Evolutionary conservation across 2,888 invertebrate species (phyloP).

Genomic region (Drosophila parthenogenetica): DNA sequence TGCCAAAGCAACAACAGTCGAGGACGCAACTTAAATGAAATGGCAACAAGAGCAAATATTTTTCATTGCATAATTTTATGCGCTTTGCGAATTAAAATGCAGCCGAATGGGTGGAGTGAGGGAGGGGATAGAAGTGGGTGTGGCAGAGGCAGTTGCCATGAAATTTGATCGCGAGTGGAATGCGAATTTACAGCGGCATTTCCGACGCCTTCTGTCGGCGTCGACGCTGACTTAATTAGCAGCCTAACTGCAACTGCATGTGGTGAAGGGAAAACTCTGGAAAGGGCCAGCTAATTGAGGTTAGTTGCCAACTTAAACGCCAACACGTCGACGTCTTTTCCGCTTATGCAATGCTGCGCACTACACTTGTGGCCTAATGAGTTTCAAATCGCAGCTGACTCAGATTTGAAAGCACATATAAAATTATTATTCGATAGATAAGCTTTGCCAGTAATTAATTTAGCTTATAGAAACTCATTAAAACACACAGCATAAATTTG

Average conservation of each 20-base stretch:
- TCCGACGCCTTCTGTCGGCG: constrained; percentile 59
- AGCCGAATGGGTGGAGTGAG: constrained; percentile 2
- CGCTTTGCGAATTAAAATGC: constrained; percentile 57
- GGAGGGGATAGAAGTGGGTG: background rate
- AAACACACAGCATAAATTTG: background rate
- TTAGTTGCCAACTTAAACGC: constrained; percentile 62
- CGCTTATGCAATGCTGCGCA: constrained; percentile 50
- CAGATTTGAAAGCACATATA: constrained; percentile 2
- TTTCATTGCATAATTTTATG: constrained; percentile 70
- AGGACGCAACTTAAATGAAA: constrained; percentile 58
- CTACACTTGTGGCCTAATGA: constrained; percentile 54
- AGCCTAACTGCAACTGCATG: constrained; percentile 10
- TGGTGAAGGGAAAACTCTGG: constrained; percentile 9
- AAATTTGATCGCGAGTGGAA: constrained; percentile 69
- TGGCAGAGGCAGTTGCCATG: constrained; percentile 43
- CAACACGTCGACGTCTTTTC: constrained; percentile 54
- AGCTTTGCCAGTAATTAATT: background rate
- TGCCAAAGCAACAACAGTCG: constrained; percentile 41
- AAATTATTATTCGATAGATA: constrained; percentile 47
- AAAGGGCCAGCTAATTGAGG: constrained; percentile 62
- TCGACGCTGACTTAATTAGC: constrained; percentile 74
- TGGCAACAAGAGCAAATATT: constrained; percentile 62
- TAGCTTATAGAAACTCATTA: background rate
- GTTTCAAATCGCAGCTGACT: constrained; percentile 44
- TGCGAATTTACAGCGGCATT: constrained; percentile 64